Base-by-base conservation (phyloP, 2,888 invertebrate genomes). In the Synergus itoensis region DNA sequence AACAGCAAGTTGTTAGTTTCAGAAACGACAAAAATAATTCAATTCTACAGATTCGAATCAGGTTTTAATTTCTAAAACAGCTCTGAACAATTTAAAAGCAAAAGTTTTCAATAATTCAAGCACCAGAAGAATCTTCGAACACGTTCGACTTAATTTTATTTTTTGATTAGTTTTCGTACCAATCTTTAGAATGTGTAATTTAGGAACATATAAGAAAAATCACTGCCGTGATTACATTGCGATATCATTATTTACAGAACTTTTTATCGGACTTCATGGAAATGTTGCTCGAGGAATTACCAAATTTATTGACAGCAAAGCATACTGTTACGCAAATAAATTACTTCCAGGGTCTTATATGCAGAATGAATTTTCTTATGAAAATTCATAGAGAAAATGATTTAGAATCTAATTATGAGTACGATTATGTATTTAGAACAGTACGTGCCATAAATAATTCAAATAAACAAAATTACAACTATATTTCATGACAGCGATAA, bases 191-290 rank as follows among this genome's bases (percentile, higher is more conserved):
- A 21, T 57, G 8, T 57, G 9, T 11, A 2, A 18, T 57, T 57
- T 36, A 36, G 36, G 5, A 36, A 36, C 36, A 36, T 5, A 5
- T 36, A 36, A 36, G 5, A 36, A 5, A 36, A 5, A 12, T 28
- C 12, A 53, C 9, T 18, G n/a, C n/a, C 9, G 11, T n/a, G 60
- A 60, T 21, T 28, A 28, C 0, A 60, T 60, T 60, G 21, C 12
- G 53, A 80, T 28, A 18, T 77, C 12, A 41, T 80, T 48, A 21
- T 77, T 75, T 53, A 2, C 65, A 84, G 84, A 84, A 84, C 64
- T 84, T 84, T 63, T 67, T 79, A 77, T 80, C 77, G 73, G 80
- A 79, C 63, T 63, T 84, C 43, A 53, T 84, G 76, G 80, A 83
- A 48, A 81, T 83, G 84, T 76, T 84, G 12, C 75, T 73, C 12